A percentile compares a stretch with the other conserved stretches of the same genome.
Evolutionary conservation across 2,797 vertebrate genomes (phyloP).

Genomic region (Lateolabrax maculatus): DNA sequence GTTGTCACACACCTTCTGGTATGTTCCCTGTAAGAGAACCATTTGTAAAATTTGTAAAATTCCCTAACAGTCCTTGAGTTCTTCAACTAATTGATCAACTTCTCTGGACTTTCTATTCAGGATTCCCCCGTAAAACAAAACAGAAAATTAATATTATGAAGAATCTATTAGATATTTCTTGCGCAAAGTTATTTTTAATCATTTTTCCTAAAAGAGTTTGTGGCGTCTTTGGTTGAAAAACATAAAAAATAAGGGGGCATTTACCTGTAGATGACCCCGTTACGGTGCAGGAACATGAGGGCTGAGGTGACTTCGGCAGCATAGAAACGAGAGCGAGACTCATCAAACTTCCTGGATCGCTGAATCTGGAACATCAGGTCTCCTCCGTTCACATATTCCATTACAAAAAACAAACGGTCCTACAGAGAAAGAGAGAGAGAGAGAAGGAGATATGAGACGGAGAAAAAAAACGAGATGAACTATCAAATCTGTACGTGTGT

Average conservation of each 20-base stretch:
- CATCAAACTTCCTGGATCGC: slow-evolving; percentile 97
- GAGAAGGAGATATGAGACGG: slow-evolving; percentile 11
- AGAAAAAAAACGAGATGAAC: neutral
- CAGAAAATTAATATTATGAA: neutral
- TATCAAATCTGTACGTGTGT: neutral
- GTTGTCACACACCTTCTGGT: slow-evolving; percentile 33
- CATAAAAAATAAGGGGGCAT: neutral
- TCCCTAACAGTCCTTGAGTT: neutral
- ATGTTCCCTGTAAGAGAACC: neutral
- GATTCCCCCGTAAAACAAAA: neutral
- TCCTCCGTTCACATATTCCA: slow-evolving; percentile 99
- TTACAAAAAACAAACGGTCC: slow-evolving; percentile 99
- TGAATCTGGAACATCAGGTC: slow-evolving; percentile 99
- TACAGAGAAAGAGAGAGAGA: slow-evolving; percentile 76
- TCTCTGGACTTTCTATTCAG: neutral
- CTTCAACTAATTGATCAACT: neutral
- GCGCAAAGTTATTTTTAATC: neutral
- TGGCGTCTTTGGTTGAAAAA: neutral
- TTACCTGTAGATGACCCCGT: slow-evolving; percentile 99
- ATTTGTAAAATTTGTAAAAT: neutral
- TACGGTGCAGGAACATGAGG: slow-evolving; percentile 98
- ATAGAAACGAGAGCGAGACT: slow-evolving; percentile 97
- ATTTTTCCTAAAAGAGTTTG: neutral
- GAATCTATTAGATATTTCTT: neutral
- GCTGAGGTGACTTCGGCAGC: slow-evolving; percentile 99